Evolutionary conservation across 2,797 vertebrate genomes (phyloP).

Genomic region (Siniperca undulata): DNA sequence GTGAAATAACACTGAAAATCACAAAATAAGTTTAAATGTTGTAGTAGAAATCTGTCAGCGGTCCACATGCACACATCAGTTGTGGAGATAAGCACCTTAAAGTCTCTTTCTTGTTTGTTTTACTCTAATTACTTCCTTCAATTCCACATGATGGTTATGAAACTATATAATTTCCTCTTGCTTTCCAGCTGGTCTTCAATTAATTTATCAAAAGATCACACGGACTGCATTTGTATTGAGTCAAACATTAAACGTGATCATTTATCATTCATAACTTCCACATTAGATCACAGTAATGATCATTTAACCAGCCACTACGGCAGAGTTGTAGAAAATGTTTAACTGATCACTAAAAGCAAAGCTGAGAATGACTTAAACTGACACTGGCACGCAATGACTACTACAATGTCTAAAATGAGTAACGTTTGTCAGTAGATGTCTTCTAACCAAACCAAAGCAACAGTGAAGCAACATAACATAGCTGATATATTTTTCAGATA

Average conservation of each 20-base stretch:
- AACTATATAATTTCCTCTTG: not conserved
- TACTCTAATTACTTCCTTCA: conserved; percentile 16
- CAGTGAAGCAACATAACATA: not conserved
- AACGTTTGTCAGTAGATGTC: conserved; percentile 10
- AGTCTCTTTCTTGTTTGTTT: conserved; percentile 3
- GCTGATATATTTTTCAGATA: not conserved
- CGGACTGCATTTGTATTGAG: not conserved
- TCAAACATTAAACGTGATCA: not conserved
- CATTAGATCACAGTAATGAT: not conserved
- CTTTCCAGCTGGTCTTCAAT: not conserved
- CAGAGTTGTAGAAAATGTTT: not conserved
- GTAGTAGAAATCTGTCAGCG: not conserved
- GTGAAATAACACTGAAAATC: conserved; percentile 19
- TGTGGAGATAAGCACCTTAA: conserved; percentile 11
- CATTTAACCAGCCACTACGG: not conserved
- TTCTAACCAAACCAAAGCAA: conserved; percentile 15
- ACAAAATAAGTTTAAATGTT: not conserved
- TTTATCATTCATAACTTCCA: not conserved
- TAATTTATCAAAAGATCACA: conserved; percentile 11
- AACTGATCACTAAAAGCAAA: conserved; percentile 6
- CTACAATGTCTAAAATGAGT: not conserved
- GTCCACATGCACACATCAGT: conserved; percentile 7
- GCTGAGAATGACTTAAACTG: not conserved
- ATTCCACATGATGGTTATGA: not conserved
- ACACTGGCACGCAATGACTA: not conserved